A percentile compares a stretch with the other conserved stretches of the same genome.
Evolutionary conservation across 2,888 invertebrate genomes (phyloP).

Genomic region (Dicyrtomina minuta): DNA sequence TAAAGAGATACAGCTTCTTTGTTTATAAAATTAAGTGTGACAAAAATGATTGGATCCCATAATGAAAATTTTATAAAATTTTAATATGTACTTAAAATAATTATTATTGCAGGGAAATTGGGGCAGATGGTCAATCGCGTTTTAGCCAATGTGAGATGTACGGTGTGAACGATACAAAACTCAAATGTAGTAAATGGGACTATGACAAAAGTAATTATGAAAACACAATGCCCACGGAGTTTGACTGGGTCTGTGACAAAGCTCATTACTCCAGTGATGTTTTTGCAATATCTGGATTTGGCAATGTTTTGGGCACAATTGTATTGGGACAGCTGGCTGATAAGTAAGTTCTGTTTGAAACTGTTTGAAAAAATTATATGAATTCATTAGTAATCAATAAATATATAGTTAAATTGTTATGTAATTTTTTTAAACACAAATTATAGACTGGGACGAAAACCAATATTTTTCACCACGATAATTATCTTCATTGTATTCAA

Average conservation of each 20-base stretch:
- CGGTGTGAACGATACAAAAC: neutral
- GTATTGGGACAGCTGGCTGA: slow-evolving; percentile 64
- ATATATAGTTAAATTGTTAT: no score
- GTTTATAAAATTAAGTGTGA: no score
- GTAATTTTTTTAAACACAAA: neutral
- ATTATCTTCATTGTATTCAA: slow-evolving; percentile 42
- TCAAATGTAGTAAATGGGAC: slow-evolving; percentile 59
- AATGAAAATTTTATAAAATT: neutral
- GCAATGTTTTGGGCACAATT: slow-evolving; percentile 63
- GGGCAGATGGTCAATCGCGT: slow-evolving; percentile 13
- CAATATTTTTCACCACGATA: slow-evolving; percentile 41
- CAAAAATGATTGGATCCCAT: no score
- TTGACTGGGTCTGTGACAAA: slow-evolving; percentile 64
- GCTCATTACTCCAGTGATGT: slow-evolving; percentile 62
- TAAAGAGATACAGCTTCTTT: no score
- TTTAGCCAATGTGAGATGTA: slow-evolving; percentile 31
- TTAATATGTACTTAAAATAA: neutral
- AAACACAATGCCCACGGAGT: slow-evolving; percentile 60
- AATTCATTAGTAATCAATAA: neutral
- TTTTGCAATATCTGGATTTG: slow-evolving; percentile 61
- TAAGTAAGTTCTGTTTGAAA: slow-evolving; percentile 57
- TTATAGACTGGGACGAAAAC: slow-evolving; percentile 45
- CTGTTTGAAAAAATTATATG: neutral
- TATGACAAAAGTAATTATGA: slow-evolving; percentile 63
- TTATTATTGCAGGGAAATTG: slow-evolving; percentile 11